Base-by-base conservation (phyloP, 2,888 invertebrate species). In the Stramonita haemastoma region DNA sequence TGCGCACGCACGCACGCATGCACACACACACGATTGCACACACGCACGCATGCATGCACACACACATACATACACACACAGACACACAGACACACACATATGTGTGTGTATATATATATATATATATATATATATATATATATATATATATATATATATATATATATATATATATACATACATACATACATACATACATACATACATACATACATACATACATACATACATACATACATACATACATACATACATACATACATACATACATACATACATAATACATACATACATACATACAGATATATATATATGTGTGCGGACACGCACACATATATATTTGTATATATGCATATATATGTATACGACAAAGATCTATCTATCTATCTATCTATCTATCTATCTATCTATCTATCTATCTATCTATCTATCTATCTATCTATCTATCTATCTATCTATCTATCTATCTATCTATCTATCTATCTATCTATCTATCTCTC, bases 31-130 rank as follows among this genome's bases (percentile, higher is more conserved):
- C 85, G 56, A 13, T n/a, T 56, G 46, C 85, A 56, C 56, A 56
- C 85, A 56, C 56, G 46, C 85, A 85, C 85, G 56, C 56, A 57
- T 56, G 46, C 85, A 57, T 56, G 46, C 85, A 60, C 86, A 57
- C 57, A 86, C 86, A 86, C 60, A 57, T 17, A 29, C 60, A 57
- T 15, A n/a, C 5, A 36, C 81, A 81, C 81, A 81, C 6, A 81
- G n/a, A 36, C 86, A 86, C 70, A 34, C 79, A 56, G 77, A 46
- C 87, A 81, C 87, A 46, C 87, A 87, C 87, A 34, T 56, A 87
- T 77, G 29, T 56, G 77, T 77, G 46, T 56, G 77, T 77, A 73
- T 77, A 56, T 77, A 46, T 46, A 77, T 46, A 73, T 36, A 77
- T 26, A 29, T 77, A 77, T 46, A 26, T 15, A 87, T 46, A 73